Conservation (phyloP, 2,797 vertebrate species). For the Trichosurus vulpecula region DNA sequence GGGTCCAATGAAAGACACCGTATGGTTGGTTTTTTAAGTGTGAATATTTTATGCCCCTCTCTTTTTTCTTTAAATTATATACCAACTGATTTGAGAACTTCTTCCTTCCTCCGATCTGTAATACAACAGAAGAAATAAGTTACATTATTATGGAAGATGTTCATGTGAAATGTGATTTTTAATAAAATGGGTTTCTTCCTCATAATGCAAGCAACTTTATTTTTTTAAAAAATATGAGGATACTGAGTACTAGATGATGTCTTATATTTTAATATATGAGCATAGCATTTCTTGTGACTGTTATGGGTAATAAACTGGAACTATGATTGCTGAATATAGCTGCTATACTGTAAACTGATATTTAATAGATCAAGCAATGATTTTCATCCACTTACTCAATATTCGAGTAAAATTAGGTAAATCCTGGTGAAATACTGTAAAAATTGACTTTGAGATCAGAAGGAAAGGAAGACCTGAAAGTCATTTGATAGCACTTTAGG, state of each 20-base stretch:
- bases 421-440: slow-evolving; percentile 67
- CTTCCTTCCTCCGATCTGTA: slow-evolving; percentile 76
- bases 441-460: slow-evolving; percentile 77
- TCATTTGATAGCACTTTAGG: slow-evolving; percentile 60
- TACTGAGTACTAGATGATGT: slow-evolving; percentile 68
- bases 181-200: slow-evolving; percentile 66
- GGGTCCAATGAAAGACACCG: slow-evolving; percentile 75
- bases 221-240: slow-evolving; percentile 75
- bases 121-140: slow-evolving; percentile 74
- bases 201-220: slow-evolving; percentile 70
- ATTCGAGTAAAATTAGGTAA: slow-evolving; percentile 70
- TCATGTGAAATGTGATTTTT: slow-evolving; percentile 77
- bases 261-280: slow-evolving; percentile 74
- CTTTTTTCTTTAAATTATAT: slow-evolving; percentile 70
- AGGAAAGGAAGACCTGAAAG: slow-evolving; percentile 73
- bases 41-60: slow-evolving; percentile 77
- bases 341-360: slow-evolving; percentile 72
- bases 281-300: slow-evolving; percentile 72
- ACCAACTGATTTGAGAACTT: slow-evolving; percentile 63
- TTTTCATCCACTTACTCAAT: slow-evolving; percentile 71
- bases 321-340: slow-evolving; percentile 79
- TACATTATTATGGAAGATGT: slow-evolving; percentile 80
- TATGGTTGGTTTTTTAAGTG: slow-evolving; percentile 75
- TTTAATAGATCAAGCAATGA: slow-evolving; percentile 72
- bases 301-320: slow-evolving; percentile 84